Evolutionary conservation across 2,888 invertebrate species (phyloP).

Genomic region (Drosophila prostipennis): DNA sequence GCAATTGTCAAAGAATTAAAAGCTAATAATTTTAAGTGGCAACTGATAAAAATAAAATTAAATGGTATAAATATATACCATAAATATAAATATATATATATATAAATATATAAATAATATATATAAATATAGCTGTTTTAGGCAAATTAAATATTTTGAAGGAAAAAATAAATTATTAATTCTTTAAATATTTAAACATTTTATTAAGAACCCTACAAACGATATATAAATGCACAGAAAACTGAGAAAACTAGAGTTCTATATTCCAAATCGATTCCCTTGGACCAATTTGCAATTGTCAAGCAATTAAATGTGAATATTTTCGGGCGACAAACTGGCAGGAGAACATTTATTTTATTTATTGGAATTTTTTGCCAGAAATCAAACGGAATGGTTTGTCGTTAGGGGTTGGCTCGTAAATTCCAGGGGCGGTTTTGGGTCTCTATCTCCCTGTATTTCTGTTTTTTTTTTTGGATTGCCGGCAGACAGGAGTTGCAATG

Average conservation of each 20-base stretch:
- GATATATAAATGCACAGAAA: too few relatives aligned
- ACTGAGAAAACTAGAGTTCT: not conserved
- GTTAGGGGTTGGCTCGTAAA: slow-evolving; percentile 50
- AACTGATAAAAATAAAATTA: not conserved
- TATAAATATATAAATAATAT: too few relatives aligned
- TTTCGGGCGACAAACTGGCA: slow-evolving; percentile 39
- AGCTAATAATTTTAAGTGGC: not conserved
- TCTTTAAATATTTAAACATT: too few relatives aligned
- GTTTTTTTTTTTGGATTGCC: slow-evolving; percentile 43
- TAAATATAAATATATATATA: too few relatives aligned
- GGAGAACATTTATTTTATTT: slow-evolving; percentile 63
- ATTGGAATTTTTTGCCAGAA: slow-evolving; percentile 61
- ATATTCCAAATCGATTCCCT: not conserved
- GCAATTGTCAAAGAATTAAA: slow-evolving; percentile 53
- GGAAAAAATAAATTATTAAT: too few relatives aligned
- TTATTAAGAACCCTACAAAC: too few relatives aligned
- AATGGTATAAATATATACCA: too few relatives aligned
- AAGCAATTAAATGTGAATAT: slow-evolving; percentile 75
- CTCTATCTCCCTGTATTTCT: slow-evolving; percentile 2
- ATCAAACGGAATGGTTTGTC: slow-evolving; percentile 67
- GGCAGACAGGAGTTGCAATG: slow-evolving; percentile 68
- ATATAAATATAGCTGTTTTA: too few relatives aligned
- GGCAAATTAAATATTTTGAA: too few relatives aligned
- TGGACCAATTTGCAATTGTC: slow-evolving; percentile 55
- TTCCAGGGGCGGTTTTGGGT: slow-evolving; percentile 69